Conservation (phyloP, 2,888 invertebrate species). For the Scaptomyza polygonia region DNA sequence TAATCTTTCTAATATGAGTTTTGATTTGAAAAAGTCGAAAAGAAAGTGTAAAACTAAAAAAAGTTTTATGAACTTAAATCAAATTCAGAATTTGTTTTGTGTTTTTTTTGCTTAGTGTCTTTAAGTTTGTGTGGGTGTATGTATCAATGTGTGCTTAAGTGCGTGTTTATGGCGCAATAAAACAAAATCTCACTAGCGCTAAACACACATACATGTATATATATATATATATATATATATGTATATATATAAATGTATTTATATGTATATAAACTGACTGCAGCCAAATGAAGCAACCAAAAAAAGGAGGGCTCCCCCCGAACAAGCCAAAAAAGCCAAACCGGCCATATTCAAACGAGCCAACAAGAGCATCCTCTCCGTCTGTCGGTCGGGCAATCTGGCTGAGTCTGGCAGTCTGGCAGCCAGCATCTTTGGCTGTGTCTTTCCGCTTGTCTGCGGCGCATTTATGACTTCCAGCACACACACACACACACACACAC, state of each 20-base stretch:
- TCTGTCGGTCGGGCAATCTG: constrained; percentile 22
- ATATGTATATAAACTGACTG: constrained; percentile 31
- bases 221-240: constrained; percentile 31
- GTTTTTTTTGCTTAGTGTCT: constrained; percentile 14
- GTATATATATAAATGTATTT: too few relatives aligned
- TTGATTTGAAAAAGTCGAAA: neutral
- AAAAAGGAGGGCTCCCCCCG: constrained; percentile 38
- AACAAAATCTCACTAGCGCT: constrained; percentile 72
- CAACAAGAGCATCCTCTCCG: constrained; percentile 49
- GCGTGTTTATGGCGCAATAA: constrained; percentile 80
- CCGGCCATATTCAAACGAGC: constrained; percentile 32
- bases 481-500: constrained; percentile 28
- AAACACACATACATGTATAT: constrained; percentile 32
- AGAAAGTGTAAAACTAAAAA: too few relatives aligned
- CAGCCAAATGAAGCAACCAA: constrained; percentile 72
- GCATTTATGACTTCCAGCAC: constrained; percentile 72
- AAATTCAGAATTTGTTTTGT: neutral
- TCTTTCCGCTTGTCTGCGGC: constrained; percentile 76
- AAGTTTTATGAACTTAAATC: neutral
- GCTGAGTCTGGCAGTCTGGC: constrained; percentile 42
- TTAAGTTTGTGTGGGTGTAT: constrained; percentile 32
- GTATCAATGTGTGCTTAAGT: constrained; percentile 67
- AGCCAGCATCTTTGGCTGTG: constrained; percentile 71
- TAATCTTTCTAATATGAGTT: too few relatives aligned
- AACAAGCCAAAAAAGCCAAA: constrained; percentile 39